Base-by-base conservation (phyloP, 2,113 vertebrate species). In the Spilogale gracilis region DNA sequence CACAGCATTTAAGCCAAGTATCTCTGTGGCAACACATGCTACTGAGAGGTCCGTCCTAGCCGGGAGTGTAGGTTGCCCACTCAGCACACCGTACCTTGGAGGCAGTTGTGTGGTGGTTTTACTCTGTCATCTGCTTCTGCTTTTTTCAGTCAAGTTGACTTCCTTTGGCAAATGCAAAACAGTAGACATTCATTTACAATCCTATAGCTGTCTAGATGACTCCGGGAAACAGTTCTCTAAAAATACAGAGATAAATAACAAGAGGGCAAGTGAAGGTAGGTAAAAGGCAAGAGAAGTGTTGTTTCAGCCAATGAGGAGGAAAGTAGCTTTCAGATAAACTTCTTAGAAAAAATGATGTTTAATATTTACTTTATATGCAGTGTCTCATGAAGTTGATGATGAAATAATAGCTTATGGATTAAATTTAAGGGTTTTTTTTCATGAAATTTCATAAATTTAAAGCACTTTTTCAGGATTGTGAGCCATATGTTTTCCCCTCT, bases 151-250 rank as follows among this genome's bases (percentile, higher is more conserved):
- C 52, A 43, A 43, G 12, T 61, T 80, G 50, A 69, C 43, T 95
- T 81, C 88, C 78, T 88, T 54, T 54, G 63, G 71, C 81, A 61
- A 92, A 81, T 32, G 73, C 23, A 38, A 89, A 90, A 5, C 11
- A 38, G 38, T 50, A 67, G 69, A 56, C 27, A 83, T 61, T 79
- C 69, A 54, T 88, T 97, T 86, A 79, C 92, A 78, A 78, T 84
- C 18, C 23, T 45, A 25, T 38, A 7, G 10, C 60, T 91, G 45
- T 92, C 21, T 76, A 54, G 43, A 89, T 52, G 71, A 82, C 32
- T 91, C 16, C 1, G 17, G 58, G 82, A 91, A 52, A 61, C 8
- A 48, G n/a, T 67, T 58, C 23, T 23, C 10, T 69, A 25, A 48
- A 52, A 50, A 9, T 43, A 32, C 11, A n/a, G 56, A 78, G 50